Percentiles rank a stretch among this genome's conserved stretches.
Conservation (phyloP, 2,113 vertebrate genomes). For the Callaeas wilsoni region DNA sequence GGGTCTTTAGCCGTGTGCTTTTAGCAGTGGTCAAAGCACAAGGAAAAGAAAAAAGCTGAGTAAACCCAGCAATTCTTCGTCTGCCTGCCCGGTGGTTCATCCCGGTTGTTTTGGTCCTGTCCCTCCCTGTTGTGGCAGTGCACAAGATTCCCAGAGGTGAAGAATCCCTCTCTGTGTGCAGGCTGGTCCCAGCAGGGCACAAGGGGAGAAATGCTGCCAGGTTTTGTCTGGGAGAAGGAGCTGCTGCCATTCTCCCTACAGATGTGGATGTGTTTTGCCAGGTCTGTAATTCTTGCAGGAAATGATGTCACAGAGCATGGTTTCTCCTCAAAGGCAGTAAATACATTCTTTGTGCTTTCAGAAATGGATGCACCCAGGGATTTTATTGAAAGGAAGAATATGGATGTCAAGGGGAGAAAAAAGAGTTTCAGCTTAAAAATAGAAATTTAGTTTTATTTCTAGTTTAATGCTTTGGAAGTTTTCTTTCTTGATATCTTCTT, state of each 20-base stretch:
- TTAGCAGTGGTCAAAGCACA: neutral
- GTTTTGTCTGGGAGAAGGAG: neutral
- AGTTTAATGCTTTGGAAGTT: neutral
- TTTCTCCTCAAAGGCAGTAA: neutral
- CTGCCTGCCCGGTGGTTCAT: rapidly evolving
- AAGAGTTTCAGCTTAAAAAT: neutral
- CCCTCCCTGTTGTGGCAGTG: neutral
- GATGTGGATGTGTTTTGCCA: neutral
- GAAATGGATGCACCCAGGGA: neutral
- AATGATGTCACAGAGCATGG: neutral
- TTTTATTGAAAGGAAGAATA: neutral
- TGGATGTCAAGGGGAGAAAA: rapidly evolving
- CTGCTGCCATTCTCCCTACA: neutral
- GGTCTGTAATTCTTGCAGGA: neutral
- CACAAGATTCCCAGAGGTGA: rapidly evolving
- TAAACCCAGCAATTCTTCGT: neutral
- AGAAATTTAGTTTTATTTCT: neutral
- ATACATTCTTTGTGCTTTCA: neutral
- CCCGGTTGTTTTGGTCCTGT: neutral
- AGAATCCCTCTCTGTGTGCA: neutral
- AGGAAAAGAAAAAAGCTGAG: neutral
- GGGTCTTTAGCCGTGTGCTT: neutral
- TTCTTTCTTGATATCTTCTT: neutral
- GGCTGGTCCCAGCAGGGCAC: neutral
- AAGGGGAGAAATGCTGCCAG: rapidly evolving